Conservation (phyloP, 2,113 vertebrate genomes). For the Passer montanus region DNA sequence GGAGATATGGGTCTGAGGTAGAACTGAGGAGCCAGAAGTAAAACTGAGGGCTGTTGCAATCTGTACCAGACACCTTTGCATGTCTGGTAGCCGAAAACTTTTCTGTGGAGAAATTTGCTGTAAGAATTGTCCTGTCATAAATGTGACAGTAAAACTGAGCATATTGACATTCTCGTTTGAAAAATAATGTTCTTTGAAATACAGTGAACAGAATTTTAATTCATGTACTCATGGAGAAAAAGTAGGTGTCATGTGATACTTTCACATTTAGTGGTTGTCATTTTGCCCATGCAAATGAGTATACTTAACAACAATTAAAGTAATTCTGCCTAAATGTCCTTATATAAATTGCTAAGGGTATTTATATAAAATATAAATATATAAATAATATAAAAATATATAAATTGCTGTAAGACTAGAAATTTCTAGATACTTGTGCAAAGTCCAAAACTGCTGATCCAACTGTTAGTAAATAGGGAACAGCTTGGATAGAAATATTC, state of each 20-base stretch:
- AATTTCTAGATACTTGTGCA: not conserved
- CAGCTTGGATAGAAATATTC: not conserved
- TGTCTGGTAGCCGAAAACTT: not conserved
- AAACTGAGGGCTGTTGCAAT: not conserved
- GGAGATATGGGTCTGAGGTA: not conserved
- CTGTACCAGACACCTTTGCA: not conserved
- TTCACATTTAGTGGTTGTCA: not conserved
- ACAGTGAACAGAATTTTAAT: not conserved
- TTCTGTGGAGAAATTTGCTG: not conserved
- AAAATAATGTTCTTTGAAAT: not conserved
- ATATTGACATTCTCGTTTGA: not conserved
- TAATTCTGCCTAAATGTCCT: not conserved
- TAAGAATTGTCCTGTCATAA: not conserved
- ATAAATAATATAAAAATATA: too few relatives aligned
- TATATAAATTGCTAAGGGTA: not conserved
- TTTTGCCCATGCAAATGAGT: not conserved
- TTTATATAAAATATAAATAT: too few relatives aligned
- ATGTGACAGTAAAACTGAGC: not conserved
- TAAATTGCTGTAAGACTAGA: not conserved
- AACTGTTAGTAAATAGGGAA: not conserved
- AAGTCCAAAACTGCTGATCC: not conserved
- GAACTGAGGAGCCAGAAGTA: not conserved
- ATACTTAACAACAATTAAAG: not conserved
- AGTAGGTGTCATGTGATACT: rapidly evolving
- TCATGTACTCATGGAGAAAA: not conserved